phyloP scores from a whole-genome alignment of 53 echinoderm and acorn worm species.

The Holothuria leucospilota region DNA sequence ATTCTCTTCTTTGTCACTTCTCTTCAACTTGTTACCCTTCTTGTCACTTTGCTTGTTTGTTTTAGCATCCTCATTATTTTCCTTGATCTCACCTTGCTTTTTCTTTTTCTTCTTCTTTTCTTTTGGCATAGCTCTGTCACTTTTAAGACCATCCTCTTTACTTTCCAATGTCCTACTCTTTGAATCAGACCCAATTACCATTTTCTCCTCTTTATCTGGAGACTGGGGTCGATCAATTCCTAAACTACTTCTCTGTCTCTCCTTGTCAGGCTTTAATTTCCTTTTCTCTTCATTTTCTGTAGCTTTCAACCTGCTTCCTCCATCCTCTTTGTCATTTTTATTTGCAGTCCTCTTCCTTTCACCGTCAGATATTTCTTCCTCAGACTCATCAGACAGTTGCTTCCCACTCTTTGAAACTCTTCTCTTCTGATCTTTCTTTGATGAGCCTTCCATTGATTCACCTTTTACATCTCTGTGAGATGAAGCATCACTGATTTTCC shows the following conservation, averaged over 20 bases:
- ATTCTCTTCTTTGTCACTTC: too few relatives aligned
- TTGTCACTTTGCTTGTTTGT: too few relatives aligned
- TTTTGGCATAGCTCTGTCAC: too few relatives aligned
- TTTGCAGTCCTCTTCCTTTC: conserved; percentile 5
- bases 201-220: too few relatives aligned
- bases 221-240: too few relatives aligned
- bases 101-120: too few relatives aligned
- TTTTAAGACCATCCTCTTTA: too few relatives aligned
- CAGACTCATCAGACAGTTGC: conserved; percentile 24
- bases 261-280: background rate
- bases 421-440: background rate
- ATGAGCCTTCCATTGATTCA: background rate
- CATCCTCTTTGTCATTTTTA: conserved; percentile 20
- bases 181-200: too few relatives aligned
- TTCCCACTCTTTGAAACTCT: conserved; percentile 18
- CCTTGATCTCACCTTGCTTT: too few relatives aligned
- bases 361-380: background rate
- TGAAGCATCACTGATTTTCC: conserved; percentile 16
- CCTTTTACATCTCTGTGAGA: conserved; percentile 21
- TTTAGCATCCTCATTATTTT: too few relatives aligned
- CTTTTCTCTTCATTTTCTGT: background rate
- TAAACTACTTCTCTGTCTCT: conserved; percentile 15
- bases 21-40: too few relatives aligned
- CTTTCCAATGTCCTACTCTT: too few relatives aligned
- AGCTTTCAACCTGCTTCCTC: background rate